Evolutionary conservation across 2,888 invertebrate species (phyloP), one percentile per base, ranked within the genome.

Genomic region (Rugalucina vietnamica): DNA sequence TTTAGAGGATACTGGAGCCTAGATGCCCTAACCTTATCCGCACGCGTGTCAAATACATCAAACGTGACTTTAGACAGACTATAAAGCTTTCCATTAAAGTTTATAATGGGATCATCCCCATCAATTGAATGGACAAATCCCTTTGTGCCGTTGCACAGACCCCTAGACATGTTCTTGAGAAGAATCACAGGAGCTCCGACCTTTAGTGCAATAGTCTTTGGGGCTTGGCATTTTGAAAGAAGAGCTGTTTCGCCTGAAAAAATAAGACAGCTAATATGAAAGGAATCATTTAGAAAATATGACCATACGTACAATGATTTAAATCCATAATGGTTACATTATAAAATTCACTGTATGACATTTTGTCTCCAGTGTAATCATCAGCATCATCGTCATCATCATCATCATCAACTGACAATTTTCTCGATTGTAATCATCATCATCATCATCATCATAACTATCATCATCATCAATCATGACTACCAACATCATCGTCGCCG

Each of bases 1-100:
- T 54, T 75, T 12, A 75, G 27, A 32, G 75, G 75, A 50, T n/a
- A 50, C 54, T 54, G 75, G 49, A 49, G 54, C 37, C 75, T 50
- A 8, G 32, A 27, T 49, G 75, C 75, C 50, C n/a, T 49, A 49
- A 49, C 50, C 14, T 14, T 18, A 18, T 18, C 50, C n/a, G 50
- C 50, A 49, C n/a, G 14, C 50, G 14, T 49, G 14, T 49, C 14
- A 49, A 49, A 49, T 14, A 49, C n/a, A 49, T 49, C 50, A 49
- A 49, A 49, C n/a, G 14, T 49, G n/a, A 18, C 14, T 18, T 49
- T 49, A 49, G 14, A 18, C 14, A 49, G 14, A 18, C n/a, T 18
- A 14, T 14, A 14, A 14, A 49, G 50, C 50, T 49, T 49, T 14
- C 50, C 50, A n/a, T 49, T 49, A 49, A 49, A 49, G n/a, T 49